Evolutionary conservation across 1,140 invertebrate genomes (phyloP).

Genomic region (Tribolium madens): DNA sequence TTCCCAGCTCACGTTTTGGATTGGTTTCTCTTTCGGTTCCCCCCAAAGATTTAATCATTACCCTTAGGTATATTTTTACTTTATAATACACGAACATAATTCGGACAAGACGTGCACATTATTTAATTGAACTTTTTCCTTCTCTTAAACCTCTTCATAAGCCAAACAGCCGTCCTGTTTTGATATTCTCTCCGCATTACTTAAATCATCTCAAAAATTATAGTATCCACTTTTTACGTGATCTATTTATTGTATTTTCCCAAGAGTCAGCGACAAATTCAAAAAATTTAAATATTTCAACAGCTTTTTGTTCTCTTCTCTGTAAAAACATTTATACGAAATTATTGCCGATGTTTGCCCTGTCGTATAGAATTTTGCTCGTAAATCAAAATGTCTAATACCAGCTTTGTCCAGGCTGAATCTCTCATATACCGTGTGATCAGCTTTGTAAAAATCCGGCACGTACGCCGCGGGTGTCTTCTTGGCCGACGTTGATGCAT

Average conservation of each 20-base stretch:
- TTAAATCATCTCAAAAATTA: background rate
- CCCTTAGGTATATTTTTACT: slow-evolving; percentile 45
- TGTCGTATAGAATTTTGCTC: slow-evolving; percentile 32
- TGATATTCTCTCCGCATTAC: background rate
- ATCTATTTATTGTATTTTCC: background rate
- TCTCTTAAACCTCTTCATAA: background rate
- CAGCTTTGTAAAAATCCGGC: slow-evolving; percentile 49
- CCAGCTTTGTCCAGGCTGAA: slow-evolving; percentile 24
- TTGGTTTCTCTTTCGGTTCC: slow-evolving; percentile 52
- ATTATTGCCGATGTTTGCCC: background rate
- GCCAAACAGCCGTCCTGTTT: background rate
- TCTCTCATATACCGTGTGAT: slow-evolving; percentile 43
- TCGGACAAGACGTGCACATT: slow-evolving; percentile 17
- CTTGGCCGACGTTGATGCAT: slow-evolving; percentile 43
- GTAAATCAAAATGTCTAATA: slow-evolving; percentile 47
- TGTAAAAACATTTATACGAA: background rate
- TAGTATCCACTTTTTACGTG: background rate
- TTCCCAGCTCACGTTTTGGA: slow-evolving; percentile 55
- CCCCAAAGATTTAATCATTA: slow-evolving; percentile 55
- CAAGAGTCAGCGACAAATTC: background rate
- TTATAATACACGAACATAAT: slow-evolving; percentile 27
- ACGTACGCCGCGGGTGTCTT: slow-evolving; percentile 41
- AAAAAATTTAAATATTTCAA: slow-evolving; percentile 2
- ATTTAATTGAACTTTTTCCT: slow-evolving; percentile 26
- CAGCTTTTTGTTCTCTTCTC: background rate